phyloP scores from a whole-genome alignment of 2,113 vertebrate species.

The Eonycteris spelaea region DNA sequence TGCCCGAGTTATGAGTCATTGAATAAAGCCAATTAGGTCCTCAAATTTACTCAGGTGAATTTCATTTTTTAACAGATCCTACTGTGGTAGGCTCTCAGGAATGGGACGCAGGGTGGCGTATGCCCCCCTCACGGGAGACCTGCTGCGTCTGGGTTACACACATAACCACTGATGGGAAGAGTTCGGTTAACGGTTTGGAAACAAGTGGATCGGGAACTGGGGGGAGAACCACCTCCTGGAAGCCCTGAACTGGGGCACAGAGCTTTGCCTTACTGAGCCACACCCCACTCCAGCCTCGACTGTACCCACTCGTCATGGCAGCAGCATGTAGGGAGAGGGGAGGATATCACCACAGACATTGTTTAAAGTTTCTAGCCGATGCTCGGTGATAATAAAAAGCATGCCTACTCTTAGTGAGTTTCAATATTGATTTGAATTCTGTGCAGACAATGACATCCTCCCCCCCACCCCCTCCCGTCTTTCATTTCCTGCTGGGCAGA shows the following conservation, averaged over 20 bases:
- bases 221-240: too few species aligned
- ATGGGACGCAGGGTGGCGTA: not conserved
- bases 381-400: not conserved
- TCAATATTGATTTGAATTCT: not conserved
- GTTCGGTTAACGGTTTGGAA: not conserved
- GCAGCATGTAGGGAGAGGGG: rapidly evolving
- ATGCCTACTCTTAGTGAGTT: not conserved
- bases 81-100: not conserved
- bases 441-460: not conserved
- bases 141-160: not conserved
- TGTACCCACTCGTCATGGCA: not conserved
- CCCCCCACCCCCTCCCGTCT: too few species aligned
- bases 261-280: not conserved
- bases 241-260: too few species aligned
- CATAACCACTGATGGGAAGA: not conserved
- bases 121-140: not conserved
- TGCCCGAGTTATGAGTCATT: too few species aligned
- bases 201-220: not conserved
- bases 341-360: not conserved
- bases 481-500: not conserved
- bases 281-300: not conserved
- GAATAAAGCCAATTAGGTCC: too few species aligned
- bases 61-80: not conserved
- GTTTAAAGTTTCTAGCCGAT: not conserved
- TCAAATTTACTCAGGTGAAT: not conserved